Percentiles rank a stretch among this genome's conserved stretches.
Conservation (phyloP, 2,797 vertebrate species). For the Chiloscyllium punctatum region DNA sequence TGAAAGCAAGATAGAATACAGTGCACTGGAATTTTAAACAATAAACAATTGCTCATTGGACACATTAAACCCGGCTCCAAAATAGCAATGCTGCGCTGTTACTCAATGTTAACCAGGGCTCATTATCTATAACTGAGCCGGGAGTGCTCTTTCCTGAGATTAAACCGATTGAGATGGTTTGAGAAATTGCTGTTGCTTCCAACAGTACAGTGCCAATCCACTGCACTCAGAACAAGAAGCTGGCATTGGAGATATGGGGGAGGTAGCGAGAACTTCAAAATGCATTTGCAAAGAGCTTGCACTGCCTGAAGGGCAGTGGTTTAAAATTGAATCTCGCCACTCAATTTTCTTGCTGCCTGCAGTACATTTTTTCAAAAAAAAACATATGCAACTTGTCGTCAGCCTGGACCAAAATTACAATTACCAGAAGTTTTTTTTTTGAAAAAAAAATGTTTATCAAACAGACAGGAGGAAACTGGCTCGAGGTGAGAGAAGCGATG, state of each 20-base stretch:
- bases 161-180: background rate
- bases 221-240: background rate
- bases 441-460: conserved; percentile 16
- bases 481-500: background rate
- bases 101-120: background rate
- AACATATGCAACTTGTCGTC: background rate
- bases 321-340: background rate
- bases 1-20: background rate
- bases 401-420: background rate
- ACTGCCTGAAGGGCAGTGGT: background rate
- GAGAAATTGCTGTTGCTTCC: background rate
- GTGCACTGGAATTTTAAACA: background rate
- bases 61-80: background rate
- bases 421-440: background rate
- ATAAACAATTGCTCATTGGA: background rate
- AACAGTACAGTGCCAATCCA: background rate
- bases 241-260: background rate
- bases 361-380: background rate
- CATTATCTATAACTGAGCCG: background rate
- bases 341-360: background rate
- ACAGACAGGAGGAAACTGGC: conserved; percentile 10
- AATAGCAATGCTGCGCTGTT: no score
- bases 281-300: background rate
- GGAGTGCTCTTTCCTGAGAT: background rate
- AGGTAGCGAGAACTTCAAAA: background rate